Conservation (phyloP, 2,888 invertebrate species). For the Drosophila tripunctata region DNA sequence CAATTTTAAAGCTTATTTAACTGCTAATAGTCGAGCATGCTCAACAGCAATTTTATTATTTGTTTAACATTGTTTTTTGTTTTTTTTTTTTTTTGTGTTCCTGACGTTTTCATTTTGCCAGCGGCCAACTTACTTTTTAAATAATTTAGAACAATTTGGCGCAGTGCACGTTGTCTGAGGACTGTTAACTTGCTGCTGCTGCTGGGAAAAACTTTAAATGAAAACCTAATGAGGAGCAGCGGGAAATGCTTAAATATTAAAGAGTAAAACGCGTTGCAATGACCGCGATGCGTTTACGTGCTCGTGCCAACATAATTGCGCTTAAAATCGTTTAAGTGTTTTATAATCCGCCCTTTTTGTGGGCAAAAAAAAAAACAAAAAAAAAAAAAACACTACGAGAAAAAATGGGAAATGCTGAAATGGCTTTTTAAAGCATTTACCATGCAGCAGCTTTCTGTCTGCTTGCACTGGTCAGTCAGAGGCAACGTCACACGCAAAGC, state of each 20-base stretch:
- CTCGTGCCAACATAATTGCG: constrained; percentile 75
- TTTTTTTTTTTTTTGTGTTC: too few species aligned
- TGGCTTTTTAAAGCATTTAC: constrained; percentile 73
- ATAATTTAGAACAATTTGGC: constrained; percentile 55
- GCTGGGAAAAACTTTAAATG: constrained; percentile 55
- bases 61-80: too few species aligned
- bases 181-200: not conserved
- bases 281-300: constrained; percentile 62
- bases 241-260: constrained; percentile 55
- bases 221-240: constrained; percentile 63
- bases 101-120: constrained; percentile 15
- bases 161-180: not conserved
- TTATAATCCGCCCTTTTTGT: constrained; percentile 72
- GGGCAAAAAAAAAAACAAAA: constrained; percentile 37
- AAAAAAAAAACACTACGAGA: not conserved
- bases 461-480: constrained; percentile 58
- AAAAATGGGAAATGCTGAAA: constrained; percentile 52
- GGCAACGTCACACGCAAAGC: constrained; percentile 49
- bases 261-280: constrained; percentile 44
- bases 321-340: constrained; percentile 79
- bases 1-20: not conserved
- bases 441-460: constrained; percentile 42
- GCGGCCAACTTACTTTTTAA: constrained; percentile 47
- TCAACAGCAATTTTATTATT: constrained; percentile 15
- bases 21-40: constrained; percentile 1